Base-by-base conservation (phyloP, 2,797 vertebrate species). In the Mallotus villosus region DNA sequence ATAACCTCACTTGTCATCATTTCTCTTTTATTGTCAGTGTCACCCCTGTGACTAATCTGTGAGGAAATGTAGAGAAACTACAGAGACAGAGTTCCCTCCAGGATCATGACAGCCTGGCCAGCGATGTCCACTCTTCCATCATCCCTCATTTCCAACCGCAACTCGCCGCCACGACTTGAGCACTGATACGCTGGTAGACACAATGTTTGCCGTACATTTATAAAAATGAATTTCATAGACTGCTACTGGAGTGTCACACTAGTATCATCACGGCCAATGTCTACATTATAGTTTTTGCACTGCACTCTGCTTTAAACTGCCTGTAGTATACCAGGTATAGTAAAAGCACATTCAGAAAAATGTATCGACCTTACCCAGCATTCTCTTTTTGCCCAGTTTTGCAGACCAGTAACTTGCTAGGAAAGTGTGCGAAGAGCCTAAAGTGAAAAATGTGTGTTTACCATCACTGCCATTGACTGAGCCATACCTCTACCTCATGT, bases 371-470 rank as follows among this genome's bases (percentile, higher is more conserved):
- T 67, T 94, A 97, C 96, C 95, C 17, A 89, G 84, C 94, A 98
- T 90, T 84, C 92, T 93, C 76, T 91, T 94, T 90, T 97, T 97
- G 71, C 94, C 93, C 7, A 98, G 91, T 75, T 95, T 82, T 73
- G 94, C 84, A 46, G 94, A 94, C 97, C 97, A 98, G 84, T 97
- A 98, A 82, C 92, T 90, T 57, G 92, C 91, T 12, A 97, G 91
- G 62, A 98, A 93, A 0, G 96, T 90, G 77, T 98, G 95, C 0
- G 96, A 88, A 75, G 96, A 96, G 53, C 96, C 97, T 98, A 82
- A 61, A 87, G 78, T 59, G 63, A 77, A 55, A 27, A 55, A 6
- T 29, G 51, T 49, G 22, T n/a, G 51, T 55, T 17, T 55, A n/a
- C 16, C 41, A 46, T 46, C 41, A 46, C 41, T 46, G 34, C 9